Evolutionary conservation across 2,888 invertebrate species (phyloP).

Genomic region (Keiferia lycopersicella): DNA sequence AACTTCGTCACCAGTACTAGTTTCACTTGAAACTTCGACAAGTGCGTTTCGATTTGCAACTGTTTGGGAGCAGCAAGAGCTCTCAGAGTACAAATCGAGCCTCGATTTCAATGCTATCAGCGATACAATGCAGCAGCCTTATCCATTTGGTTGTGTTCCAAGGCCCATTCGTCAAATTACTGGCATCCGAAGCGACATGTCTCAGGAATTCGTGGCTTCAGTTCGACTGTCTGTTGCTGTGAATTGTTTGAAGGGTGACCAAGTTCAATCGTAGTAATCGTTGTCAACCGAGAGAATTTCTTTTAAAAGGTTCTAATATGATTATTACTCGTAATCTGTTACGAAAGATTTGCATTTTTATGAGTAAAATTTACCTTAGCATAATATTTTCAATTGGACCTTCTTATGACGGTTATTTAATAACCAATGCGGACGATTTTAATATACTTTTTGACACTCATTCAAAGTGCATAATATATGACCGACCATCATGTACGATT

Average conservation of each 20-base stretch:
- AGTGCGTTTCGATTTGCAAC: neutral
- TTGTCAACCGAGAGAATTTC: too few species aligned
- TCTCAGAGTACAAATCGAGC: constrained; percentile 23
- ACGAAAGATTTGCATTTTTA: too few species aligned
- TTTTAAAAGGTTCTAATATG: too few species aligned
- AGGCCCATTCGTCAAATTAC: constrained; percentile 55
- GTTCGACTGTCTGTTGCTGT: constrained; percentile 33
- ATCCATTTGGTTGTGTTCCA: constrained; percentile 53
- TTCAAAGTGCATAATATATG: too few species aligned
- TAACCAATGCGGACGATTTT: too few species aligned
- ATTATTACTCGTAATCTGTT: too few species aligned
- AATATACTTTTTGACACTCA: too few species aligned
- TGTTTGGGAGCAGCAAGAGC: neutral
- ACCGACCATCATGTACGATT: too few species aligned
- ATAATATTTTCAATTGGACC: too few species aligned
- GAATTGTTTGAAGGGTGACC: constrained; percentile 11
- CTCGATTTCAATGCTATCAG: constrained; percentile 37
- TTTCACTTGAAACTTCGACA: neutral
- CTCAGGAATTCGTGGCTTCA: constrained; percentile 36
- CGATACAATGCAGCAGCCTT: constrained; percentile 38
- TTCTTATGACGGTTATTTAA: too few species aligned
- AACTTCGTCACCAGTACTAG: neutral
- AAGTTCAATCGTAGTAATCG: neutral
- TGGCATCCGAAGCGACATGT: constrained; percentile 33
- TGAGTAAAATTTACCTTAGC: too few species aligned